These are phyloP conservation scores for Crocodylus rhombifer DNA, from an alignment of 2,797 vertebrate genomes.

Conservation along the genomic window DNA sequence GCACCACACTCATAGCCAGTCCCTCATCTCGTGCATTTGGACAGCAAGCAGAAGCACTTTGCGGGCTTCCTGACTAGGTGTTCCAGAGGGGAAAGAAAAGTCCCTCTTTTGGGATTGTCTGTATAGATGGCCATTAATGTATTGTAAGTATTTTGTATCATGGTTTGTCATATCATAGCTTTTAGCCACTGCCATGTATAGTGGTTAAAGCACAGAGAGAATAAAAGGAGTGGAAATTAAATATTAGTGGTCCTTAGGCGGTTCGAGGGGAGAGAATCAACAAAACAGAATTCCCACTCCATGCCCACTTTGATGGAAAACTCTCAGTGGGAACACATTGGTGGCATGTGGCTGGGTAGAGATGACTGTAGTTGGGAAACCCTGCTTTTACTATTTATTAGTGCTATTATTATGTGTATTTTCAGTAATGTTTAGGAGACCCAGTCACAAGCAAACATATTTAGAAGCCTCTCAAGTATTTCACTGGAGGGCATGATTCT, in stretches of 20 bases:
- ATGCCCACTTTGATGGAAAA: background rate
- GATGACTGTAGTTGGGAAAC: background rate
- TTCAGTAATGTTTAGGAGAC: background rate
- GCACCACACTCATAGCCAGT: background rate
- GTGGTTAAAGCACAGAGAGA: background rate
- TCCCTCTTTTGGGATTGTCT: background rate
- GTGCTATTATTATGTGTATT: background rate
- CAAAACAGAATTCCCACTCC: background rate
- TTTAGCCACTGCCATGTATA: background rate
- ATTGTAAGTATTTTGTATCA: background rate
- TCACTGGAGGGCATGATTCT: too few relatives aligned
- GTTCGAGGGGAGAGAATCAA: background rate
- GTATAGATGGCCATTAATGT: background rate
- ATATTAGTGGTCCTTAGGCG: background rate
- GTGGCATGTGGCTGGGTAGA: background rate
- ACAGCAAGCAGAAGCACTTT: too few relatives aligned
- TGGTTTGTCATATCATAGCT: background rate
- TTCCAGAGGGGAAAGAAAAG: too few relatives aligned
- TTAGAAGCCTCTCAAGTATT: too few relatives aligned
- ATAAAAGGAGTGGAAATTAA: background rate
- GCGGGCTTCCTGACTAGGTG: too few relatives aligned
- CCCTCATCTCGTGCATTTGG: too few relatives aligned
- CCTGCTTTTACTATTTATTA: background rate
- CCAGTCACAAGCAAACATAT: background rate
- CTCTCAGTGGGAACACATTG: background rate